These are phyloP conservation scores for Enteromius viviparus DNA, from an alignment of 2,797 vertebrate species.

Conservation along the genomic window DNA sequence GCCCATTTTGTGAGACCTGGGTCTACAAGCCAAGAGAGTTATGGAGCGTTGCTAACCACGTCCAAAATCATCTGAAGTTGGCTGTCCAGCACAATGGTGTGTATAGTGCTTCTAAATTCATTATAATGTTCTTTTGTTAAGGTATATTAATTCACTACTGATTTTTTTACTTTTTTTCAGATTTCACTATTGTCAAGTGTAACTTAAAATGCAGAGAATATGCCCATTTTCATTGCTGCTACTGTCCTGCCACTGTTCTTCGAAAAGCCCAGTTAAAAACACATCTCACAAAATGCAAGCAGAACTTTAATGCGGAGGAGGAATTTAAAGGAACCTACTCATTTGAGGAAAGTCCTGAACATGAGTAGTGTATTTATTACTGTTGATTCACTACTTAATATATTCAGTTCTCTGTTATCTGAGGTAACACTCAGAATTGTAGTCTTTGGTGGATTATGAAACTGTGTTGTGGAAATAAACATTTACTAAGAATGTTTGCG, in stretches of 20 bases:
- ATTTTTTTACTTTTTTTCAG: background rate
- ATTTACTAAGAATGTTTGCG: background rate
- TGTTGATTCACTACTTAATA: background rate
- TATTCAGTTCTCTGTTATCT: background rate
- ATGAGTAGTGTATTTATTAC: background rate
- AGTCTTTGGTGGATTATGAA: background rate
- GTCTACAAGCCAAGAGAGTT: slow-evolving; percentile 18
- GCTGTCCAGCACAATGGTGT: slow-evolving; percentile 4
- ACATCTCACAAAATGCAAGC: slow-evolving; percentile 14
- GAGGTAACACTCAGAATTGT: background rate
- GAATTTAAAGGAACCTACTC: slow-evolving; percentile 2
- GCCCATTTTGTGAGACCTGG: slow-evolving; percentile 29
- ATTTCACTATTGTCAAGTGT: slow-evolving; percentile 14
- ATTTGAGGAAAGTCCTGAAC: slow-evolving; percentile 13
- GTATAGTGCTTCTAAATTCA: background rate
- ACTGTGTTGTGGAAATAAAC: background rate
- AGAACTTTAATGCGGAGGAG: slow-evolving; percentile 3
- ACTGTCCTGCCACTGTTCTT: slow-evolving; percentile 20
- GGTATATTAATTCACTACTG: background rate
- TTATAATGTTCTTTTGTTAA: background rate
- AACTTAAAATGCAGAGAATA: slow-evolving; percentile 23
- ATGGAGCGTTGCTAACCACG: background rate
- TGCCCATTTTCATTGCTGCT: slow-evolving; percentile 32
- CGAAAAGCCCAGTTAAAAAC: background rate
- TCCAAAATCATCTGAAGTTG: slow-evolving; percentile 25